Percentiles rank a stretch among this genome's conserved stretches.
Conservation (phyloP, 2,888 invertebrate species). For the Salticus scenicus region DNA sequence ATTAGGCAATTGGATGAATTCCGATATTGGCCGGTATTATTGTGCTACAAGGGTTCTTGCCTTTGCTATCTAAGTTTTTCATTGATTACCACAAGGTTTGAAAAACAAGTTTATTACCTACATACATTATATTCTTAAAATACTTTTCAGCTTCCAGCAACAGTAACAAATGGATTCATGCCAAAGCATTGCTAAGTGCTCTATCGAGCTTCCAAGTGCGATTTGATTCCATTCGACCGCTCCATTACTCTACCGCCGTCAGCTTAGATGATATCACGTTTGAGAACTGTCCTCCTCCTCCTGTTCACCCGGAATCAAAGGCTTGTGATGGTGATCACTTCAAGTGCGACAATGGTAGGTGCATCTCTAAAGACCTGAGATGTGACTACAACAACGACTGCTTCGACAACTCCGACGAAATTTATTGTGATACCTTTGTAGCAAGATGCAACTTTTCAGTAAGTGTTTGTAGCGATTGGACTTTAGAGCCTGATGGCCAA, state of each 20-base stretch:
- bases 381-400: constrained; percentile 65
- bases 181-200: constrained; percentile 13
- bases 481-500: constrained; percentile 12
- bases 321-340: constrained; percentile 16
- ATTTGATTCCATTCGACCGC: constrained; percentile 36
- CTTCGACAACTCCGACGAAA: constrained; percentile 51
- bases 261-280: constrained; percentile 51
- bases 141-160: no score
- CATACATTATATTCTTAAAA: no score
- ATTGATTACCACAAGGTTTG: no score
- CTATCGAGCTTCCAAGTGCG: constrained; percentile 31
- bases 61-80: no score
- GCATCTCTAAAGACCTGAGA: constrained; percentile 29
- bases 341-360: constrained; percentile 37
- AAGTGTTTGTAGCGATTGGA: constrained; percentile 28
- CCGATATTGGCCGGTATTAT: no score
- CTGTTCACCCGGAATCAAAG: not conserved
- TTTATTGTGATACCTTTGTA: constrained; percentile 22
- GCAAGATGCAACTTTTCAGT: constrained; percentile 53
- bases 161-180: constrained; percentile 52
- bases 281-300: constrained; percentile 34
- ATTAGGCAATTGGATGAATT: no score
- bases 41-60: no score
- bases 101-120: no score
- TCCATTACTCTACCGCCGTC: constrained; percentile 10